phyloP scores from a whole-genome alignment of 2,797 vertebrate genomes.

The Syngnathus rostellatus region DNA sequence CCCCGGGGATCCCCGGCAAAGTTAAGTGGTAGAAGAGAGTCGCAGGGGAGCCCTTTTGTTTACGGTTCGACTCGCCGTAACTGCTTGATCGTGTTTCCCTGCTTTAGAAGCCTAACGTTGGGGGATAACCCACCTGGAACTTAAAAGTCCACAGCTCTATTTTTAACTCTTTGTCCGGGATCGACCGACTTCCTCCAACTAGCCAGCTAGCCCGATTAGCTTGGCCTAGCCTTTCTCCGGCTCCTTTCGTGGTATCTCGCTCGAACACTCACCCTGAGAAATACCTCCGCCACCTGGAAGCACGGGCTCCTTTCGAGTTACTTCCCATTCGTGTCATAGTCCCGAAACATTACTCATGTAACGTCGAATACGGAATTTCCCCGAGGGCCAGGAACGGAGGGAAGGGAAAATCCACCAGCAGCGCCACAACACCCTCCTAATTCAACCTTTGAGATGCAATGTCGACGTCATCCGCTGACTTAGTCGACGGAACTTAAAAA shows the following conservation, averaged over 20 bases:
- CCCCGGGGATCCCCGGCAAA: background rate
- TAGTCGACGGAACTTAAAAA: background rate
- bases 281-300: conserved; percentile 5
- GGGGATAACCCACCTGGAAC: background rate
- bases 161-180: conserved; percentile 26
- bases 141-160: conserved; percentile 9
- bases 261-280: conserved; percentile 18
- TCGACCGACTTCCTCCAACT: conserved; percentile 53
- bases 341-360: conserved; percentile 34
- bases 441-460: conserved; percentile 34
- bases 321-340: background rate
- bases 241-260: conserved; percentile 4
- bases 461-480: background rate
- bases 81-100: background rate
- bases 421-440: conserved; percentile 37
- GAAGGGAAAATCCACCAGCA: conserved; percentile 52
- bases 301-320: conserved; percentile 16
- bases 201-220: conserved; percentile 39
- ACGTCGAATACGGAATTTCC: conserved; percentile 20
- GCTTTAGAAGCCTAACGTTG: background rate
- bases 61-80: conserved; percentile 42
- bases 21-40: conserved; percentile 5
- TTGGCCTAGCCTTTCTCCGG: conserved; percentile 17
- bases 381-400: conserved; percentile 23
- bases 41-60: conserved; percentile 54